phyloP scores from a whole-genome alignment of 2,888 invertebrate genomes.

The Sycophila texana region DNA sequence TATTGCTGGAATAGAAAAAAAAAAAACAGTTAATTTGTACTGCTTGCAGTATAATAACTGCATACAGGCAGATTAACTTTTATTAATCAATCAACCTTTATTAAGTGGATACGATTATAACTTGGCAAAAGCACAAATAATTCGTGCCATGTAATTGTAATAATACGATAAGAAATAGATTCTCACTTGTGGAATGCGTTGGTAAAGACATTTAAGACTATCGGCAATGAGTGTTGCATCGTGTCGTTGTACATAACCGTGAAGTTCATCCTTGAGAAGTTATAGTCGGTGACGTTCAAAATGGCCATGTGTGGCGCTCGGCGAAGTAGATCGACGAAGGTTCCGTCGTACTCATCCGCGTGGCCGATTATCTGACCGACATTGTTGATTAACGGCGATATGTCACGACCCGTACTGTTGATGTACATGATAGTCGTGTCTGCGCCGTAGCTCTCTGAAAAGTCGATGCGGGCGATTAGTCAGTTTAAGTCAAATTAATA shows the following conservation, averaged over 20 bases:
- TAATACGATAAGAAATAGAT: slow-evolving; percentile 25
- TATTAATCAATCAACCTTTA: slow-evolving; percentile 5
- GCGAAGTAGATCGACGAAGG: slow-evolving; percentile 80
- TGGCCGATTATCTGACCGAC: slow-evolving; percentile 70
- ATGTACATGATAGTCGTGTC: slow-evolving; percentile 81
- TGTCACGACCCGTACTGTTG: slow-evolving; percentile 77
- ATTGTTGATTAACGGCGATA: slow-evolving; percentile 68
- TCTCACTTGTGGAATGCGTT: slow-evolving; percentile 83
- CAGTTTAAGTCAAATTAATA: no score
- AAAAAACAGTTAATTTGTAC: no score
- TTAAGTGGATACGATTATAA: slow-evolving; percentile 13
- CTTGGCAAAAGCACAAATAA: background rate
- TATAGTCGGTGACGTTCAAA: slow-evolving; percentile 79
- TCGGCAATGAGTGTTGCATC: slow-evolving; percentile 86
- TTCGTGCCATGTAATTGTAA: background rate
- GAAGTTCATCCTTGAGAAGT: slow-evolving; percentile 77
- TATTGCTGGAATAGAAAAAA: no score
- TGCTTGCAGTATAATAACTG: no score
- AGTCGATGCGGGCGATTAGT: background rate
- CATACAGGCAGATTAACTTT: background rate
- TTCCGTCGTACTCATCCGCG: slow-evolving; percentile 80
- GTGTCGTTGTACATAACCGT: slow-evolving; percentile 87
- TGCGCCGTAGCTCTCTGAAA: slow-evolving; percentile 78
- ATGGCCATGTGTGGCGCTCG: slow-evolving; percentile 83
- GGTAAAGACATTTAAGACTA: slow-evolving; percentile 84